Base-by-base conservation (phyloP, 2,888 invertebrate species). In the Drosophila atripex region DNA sequence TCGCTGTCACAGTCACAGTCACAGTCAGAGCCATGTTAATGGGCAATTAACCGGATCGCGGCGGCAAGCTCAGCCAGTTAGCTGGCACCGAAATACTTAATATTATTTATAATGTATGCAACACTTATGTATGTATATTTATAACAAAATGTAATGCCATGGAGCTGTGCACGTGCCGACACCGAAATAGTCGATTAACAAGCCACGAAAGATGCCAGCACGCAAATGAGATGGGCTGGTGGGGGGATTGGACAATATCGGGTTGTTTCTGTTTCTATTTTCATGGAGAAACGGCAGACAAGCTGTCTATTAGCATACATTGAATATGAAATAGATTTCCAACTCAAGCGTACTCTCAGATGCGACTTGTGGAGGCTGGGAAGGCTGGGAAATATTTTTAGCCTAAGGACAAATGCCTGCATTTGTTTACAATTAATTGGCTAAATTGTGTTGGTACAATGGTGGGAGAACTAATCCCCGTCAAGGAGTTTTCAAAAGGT, bases 21-120 rank as follows among this genome's bases (percentile, higher is more conserved):
- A 38, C 46, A 46, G 46, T 51, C 51, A 30, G 51, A 46, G 25
- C 38, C 80, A 82, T 85, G 82, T 75, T 87, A 87, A 87, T 87
- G 77, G 79, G 50, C 85, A 78, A 83, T 83, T 87, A 84, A 74
- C 55, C 65, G 55, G 52, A 61, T 61, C 60, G 59, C 78, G 14
- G 43, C 52, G 46, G 39, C 64, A 38, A 35, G 41, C 47, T 28
- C 18, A 60, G 28, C 56, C 86, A 88, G 79, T 88, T 86, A 83
- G 66, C 68, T 58, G 55, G 21, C 43, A 43, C 21, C 21, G 7
- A 63, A 64, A 58, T 50, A 57, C 56, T 45, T 32, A 46, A 25
- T 21, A 69, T 7, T 32, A 47, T 52, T 58, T 39, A 50, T 47
- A 68, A 69, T 58, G 32, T 58, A 51, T 69, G 55, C 69, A 68